Evolutionary conservation across 2,113 vertebrate species (phyloP), one percentile per base, ranked within the genome.

Genomic region (Corydoras sp.): DNA sequence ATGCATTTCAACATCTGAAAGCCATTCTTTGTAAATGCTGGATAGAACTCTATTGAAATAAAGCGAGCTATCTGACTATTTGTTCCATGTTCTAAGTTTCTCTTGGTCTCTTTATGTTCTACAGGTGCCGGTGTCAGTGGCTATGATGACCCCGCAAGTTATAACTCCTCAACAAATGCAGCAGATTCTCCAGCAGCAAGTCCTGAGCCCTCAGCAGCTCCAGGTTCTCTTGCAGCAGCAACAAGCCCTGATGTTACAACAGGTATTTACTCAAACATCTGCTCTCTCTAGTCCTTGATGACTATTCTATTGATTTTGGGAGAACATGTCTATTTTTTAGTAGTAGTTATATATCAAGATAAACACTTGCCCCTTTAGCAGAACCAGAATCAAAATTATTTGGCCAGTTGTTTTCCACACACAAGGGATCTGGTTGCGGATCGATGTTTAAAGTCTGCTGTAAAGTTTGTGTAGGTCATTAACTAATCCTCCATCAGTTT

Each of bases 81-180:
- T n/a, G 54, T 56, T 3, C 14, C 54, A 5, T 56, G 54, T 10
- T 56, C 14, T 14, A n/a, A 56, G n/a, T n/a, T n/a, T n/a, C 2
- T 53, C 65, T 8, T 77, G 35, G 10, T 78, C 50, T 81, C 55
- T 79, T 49, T 77, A 79, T 77, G 78, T 58, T 30, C 15, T 76
- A 68, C 76, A 99, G 97, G 94, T 98, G 81, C 95, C 97, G 88
- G 94, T 96, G 83, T 98, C 96, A 90, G 93, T 98, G 94, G 97
- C 97, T 98, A 99, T 99, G 97, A 99, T 99, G 97, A 98, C 96
- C 89, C 97, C 97, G 86, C 97, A 99, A 92, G 97, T 99, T 88
- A 99, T 99, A 93, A 99, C 97, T 90, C 95, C 96, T 84, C 97
- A 99, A 89, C 97, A 99, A 90, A 99, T 99, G 96, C 96, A 99